phyloP scores from a whole-genome alignment of 2,797 vertebrate species.

The Petrocephalus schoutedeni region DNA sequence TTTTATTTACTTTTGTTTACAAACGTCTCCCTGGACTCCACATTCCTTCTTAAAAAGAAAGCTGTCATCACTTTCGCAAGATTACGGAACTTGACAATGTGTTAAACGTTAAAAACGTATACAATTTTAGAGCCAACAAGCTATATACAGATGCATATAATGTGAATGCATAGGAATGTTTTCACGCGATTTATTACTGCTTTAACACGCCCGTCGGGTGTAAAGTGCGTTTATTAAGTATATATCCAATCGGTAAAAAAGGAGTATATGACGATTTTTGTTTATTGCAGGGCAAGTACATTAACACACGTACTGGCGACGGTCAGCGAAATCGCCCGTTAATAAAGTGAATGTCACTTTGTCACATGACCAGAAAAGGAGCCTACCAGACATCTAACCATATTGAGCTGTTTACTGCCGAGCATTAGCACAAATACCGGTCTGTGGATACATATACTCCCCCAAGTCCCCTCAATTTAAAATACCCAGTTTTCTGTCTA shows the following conservation, averaged over 20 bases:
- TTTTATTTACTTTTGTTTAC: not conserved
- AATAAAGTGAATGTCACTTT: not conserved
- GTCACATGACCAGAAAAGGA: not conserved
- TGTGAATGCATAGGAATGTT: not conserved
- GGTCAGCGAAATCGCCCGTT: not conserved
- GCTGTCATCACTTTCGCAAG: not conserved
- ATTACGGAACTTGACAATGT: not conserved
- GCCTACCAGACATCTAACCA: not conserved
- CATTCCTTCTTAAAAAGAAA: not conserved
- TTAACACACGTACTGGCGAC: not conserved
- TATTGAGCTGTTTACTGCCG: not conserved
- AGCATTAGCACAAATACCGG: not conserved
- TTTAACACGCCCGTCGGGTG: not conserved
- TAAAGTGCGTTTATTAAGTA: not conserved
- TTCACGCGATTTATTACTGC: not conserved
- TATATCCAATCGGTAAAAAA: not conserved
- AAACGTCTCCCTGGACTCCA: not conserved
- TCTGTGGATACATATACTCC: not conserved
- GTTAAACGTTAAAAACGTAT: not conserved
- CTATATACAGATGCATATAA: not conserved
- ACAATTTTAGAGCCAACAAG: not conserved
- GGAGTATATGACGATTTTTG: not conserved
- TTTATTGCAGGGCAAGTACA: not conserved
- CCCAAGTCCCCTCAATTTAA: not conserved
- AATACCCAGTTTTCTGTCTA: not conserved